These are phyloP conservation scores for Heliornis fulica DNA, from an alignment of 2,113 vertebrate species.

Conservation along the genomic window DNA sequence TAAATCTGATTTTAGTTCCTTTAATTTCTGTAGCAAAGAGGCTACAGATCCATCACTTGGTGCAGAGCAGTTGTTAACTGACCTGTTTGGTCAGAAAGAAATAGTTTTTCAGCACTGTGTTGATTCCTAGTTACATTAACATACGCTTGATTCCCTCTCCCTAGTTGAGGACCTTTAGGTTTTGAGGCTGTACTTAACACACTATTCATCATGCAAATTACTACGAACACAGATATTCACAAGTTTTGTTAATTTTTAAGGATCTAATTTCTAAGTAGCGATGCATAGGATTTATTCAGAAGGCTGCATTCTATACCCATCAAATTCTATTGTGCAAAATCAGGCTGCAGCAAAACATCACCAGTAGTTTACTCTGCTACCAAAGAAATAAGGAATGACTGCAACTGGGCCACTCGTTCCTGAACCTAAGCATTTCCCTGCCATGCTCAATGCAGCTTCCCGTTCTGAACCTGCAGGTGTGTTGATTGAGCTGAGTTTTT, in stretches of 20 bases:
- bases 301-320: neutral
- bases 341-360: neutral
- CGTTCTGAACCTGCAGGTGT: neutral
- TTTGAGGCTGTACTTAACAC: neutral
- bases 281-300: neutral
- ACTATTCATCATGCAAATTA: neutral
- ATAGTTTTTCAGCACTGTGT: neutral
- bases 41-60: constrained; percentile 67
- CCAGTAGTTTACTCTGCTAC: neutral
- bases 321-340: neutral
- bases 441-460: neutral
- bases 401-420: neutral
- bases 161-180: neutral
- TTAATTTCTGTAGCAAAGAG: constrained; percentile 59
- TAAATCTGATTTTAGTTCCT: constrained; percentile 69
- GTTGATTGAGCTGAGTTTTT: neutral
- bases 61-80: constrained; percentile 38
- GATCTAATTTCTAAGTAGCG: neutral
- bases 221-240: neutral
- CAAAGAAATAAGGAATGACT: neutral
- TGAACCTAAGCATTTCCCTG: neutral
- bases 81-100: constrained; percentile 65
- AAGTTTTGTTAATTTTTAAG: neutral
- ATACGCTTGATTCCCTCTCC: neutral
- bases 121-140: neutral